Conservation (phyloP, 2,113 vertebrate genomes). For the Cynoglossus semilaevis region DNA sequence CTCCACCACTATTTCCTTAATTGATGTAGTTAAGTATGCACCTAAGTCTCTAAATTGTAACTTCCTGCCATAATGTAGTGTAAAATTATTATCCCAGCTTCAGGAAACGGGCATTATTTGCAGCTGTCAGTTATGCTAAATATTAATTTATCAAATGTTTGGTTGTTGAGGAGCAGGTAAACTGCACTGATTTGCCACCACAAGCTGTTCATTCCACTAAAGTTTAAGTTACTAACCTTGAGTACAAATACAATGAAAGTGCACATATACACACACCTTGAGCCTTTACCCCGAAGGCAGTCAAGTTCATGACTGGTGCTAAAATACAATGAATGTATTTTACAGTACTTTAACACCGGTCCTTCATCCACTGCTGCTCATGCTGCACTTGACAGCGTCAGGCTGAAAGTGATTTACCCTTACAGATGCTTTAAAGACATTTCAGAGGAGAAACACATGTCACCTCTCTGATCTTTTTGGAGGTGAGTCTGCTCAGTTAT, state of each 20-base stretch:
- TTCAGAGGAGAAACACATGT: constrained; percentile 39
- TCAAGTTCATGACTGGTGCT: constrained; percentile 50
- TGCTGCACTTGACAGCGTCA: constrained; percentile 34
- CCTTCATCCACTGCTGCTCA: constrained; percentile 54
- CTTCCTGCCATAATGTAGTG: constrained; percentile 71
- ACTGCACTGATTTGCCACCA: constrained; percentile 31
- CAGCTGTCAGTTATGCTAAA: constrained; percentile 58
- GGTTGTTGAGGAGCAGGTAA: constrained; percentile 47
- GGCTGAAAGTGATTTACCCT: constrained; percentile 55
- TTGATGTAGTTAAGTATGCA: constrained; percentile 74
- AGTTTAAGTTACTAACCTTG: constrained; percentile 3
- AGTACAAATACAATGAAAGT: constrained; percentile 20
- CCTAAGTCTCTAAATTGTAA: constrained; percentile 54
- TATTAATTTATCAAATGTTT: constrained; percentile 54
- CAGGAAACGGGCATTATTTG: constrained; percentile 58
- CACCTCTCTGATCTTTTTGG: constrained; percentile 17
- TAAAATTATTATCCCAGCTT: constrained; percentile 66
- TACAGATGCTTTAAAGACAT: constrained; percentile 52
- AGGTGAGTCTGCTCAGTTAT: constrained; percentile 1
- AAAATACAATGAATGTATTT: constrained; percentile 67
- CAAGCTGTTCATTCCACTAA: constrained; percentile 33
- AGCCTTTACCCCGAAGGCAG: constrained; percentile 41
- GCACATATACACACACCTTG: constrained; percentile 9
- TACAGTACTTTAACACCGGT: constrained; percentile 41
- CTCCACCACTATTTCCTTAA: constrained; percentile 69